A percentile compares a stretch with the other conserved stretches of the same genome.
phyloP scores from a whole-genome alignment of 2,888 invertebrate species.

The Caenorhabditis sulstoni region DNA sequence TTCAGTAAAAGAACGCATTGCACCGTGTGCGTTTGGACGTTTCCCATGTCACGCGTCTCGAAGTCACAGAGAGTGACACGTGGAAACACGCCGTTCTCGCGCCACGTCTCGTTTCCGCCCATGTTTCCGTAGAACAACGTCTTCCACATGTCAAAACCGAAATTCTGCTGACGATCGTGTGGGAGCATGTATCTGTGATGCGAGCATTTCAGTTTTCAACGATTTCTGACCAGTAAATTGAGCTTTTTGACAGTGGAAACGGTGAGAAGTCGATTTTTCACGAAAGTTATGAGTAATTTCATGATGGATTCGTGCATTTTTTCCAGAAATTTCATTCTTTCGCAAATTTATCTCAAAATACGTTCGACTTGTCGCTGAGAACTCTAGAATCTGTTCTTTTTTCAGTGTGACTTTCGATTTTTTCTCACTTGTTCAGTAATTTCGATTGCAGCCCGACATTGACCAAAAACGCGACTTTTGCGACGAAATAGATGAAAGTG shows the following conservation, averaged over 20 bases:
- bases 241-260: background rate
- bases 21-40: constrained; percentile 77
- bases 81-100: constrained; percentile 78
- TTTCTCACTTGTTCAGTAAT: constrained; percentile 66
- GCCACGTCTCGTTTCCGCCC: constrained; percentile 76
- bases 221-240: background rate
- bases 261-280: constrained; percentile 13
- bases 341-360: too few species aligned
- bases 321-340: too few species aligned
- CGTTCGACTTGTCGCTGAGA: too few species aligned
- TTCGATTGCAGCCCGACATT: constrained; percentile 71
- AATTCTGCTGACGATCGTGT: constrained; percentile 41
- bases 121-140: constrained; percentile 62
- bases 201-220: background rate
- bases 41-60: constrained; percentile 80
- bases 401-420: too few species aligned
- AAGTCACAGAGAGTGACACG: constrained; percentile 80
- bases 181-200: constrained; percentile 71
- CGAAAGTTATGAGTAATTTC: too few species aligned
- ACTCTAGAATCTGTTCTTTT: too few species aligned
- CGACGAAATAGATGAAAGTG: constrained; percentile 74
- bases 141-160: constrained; percentile 75
- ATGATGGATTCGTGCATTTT: too few species aligned
- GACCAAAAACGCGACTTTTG: constrained; percentile 73
- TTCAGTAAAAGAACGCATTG: constrained; percentile 79